Conservation (phyloP, 1,140 invertebrate species). For the Euura saliciscinereae region DNA sequence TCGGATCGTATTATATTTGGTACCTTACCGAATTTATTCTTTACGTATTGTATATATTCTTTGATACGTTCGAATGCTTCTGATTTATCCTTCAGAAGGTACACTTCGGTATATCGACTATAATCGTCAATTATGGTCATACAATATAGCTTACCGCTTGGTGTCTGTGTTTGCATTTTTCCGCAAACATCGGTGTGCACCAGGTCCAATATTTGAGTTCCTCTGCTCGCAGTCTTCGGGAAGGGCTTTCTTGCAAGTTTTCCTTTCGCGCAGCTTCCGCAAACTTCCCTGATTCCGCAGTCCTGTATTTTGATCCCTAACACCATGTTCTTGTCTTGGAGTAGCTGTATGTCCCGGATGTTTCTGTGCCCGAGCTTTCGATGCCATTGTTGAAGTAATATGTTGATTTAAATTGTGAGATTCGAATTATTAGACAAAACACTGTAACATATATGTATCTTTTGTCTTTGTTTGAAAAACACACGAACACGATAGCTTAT, state of each 20-base stretch:
- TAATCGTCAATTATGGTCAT: conserved; percentile 36
- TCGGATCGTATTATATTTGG: conserved; percentile 37
- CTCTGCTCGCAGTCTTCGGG: conserved; percentile 23
- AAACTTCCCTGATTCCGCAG: conserved; percentile 13
- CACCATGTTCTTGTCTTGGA: conserved; percentile 11
- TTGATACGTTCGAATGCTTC: conserved; percentile 23
- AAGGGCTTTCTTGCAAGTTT: conserved; percentile 25
- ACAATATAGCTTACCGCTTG: conserved; percentile 25
- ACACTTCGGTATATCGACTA: conserved; percentile 24
- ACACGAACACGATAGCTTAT: no score
- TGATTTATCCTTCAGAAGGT: conserved; percentile 27
- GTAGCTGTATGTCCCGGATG: conserved; percentile 15
- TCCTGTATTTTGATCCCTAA: conserved; percentile 18
- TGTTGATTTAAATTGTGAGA: no score
- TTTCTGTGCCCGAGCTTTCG: conserved; percentile 22
- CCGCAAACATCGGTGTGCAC: conserved; percentile 33
- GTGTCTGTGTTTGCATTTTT: conserved; percentile 24
- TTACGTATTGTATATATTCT: conserved; percentile 26
- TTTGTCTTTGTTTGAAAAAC: no score
- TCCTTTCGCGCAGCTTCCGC: conserved; percentile 23
- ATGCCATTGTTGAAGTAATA: no score
- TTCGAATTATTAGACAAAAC: no score
- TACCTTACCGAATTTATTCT: conserved; percentile 26
- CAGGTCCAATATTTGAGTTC: conserved; percentile 20
- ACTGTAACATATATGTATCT: no score